phyloP scores from a whole-genome alignment of 2,113 vertebrate genomes.

The Camelus bactrianus region DNA sequence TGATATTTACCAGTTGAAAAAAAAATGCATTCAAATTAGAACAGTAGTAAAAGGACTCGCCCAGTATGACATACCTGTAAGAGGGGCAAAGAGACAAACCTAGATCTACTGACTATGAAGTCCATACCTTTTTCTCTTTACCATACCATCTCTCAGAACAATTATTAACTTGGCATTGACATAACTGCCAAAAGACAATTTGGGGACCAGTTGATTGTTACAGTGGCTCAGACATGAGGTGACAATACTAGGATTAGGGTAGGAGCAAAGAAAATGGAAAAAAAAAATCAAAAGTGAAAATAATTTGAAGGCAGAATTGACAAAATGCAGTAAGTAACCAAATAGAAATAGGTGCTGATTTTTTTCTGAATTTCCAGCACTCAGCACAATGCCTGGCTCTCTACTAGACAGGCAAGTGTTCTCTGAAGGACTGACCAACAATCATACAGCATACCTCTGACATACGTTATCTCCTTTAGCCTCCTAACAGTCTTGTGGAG shows the following conservation, averaged over 20 bases:
- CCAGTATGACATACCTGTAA: neutral
- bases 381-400: neutral
- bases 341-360: neutral
- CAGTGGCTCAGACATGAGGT: neutral
- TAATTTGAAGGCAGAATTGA: neutral
- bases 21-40: neutral
- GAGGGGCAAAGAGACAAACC: neutral
- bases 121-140: neutral
- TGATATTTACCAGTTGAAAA: neutral
- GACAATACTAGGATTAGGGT: neutral
- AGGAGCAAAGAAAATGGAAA: neutral
- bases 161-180: neutral
- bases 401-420: neutral
- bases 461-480: neutral
- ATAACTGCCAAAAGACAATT: constrained; percentile 1
- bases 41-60: neutral
- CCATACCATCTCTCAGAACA: neutral
- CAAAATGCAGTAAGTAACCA: neutral
- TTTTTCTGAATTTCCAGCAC: neutral
- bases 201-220: neutral
- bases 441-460: neutral
- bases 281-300: neutral
- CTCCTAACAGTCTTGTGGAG: neutral
- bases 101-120: neutral
- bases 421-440: neutral